A percentile compares a stretch with the other conserved stretches of the same genome.
These are phyloP conservation scores for Equus przewalskii DNA, from an alignment of 2,113 vertebrate species.

Conservation along the genomic window DNA sequence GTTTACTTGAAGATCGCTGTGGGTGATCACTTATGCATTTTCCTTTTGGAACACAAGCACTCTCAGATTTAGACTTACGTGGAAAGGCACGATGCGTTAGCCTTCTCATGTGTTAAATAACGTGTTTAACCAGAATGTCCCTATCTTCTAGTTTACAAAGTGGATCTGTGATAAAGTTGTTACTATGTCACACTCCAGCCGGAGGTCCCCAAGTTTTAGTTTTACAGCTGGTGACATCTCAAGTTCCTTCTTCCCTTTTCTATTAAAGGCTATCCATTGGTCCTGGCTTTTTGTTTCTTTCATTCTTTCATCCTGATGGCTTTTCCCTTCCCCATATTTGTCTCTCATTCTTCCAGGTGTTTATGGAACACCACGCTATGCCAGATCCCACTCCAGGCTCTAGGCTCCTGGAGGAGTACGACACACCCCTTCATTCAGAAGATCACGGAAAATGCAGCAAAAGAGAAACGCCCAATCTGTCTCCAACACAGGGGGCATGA, in stretches of 20 bases:
- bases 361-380: fast-evolving
- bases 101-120: background rate
- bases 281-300: background rate
- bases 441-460: background rate
- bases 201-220: background rate
- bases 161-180: background rate
- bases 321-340: background rate
- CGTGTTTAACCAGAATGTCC: background rate
- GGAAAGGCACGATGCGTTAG: background rate
- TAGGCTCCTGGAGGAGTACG: background rate
- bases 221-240: background rate
- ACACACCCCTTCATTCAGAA: background rate
- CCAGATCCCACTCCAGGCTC: background rate
- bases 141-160: background rate
- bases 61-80: background rate
- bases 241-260: background rate
- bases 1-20: fast-evolving
- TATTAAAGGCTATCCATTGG: background rate
- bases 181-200: background rate
- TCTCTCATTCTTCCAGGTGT: background rate
- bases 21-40: background rate
- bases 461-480: background rate
- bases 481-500: background rate
- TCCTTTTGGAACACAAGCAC: background rate
- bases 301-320: background rate